A percentile compares a stretch with the other conserved stretches of the same genome.
These are phyloP conservation scores for Morus bassanus DNA, from an alignment of 2,797 vertebrate genomes.

Conservation along the genomic window DNA sequence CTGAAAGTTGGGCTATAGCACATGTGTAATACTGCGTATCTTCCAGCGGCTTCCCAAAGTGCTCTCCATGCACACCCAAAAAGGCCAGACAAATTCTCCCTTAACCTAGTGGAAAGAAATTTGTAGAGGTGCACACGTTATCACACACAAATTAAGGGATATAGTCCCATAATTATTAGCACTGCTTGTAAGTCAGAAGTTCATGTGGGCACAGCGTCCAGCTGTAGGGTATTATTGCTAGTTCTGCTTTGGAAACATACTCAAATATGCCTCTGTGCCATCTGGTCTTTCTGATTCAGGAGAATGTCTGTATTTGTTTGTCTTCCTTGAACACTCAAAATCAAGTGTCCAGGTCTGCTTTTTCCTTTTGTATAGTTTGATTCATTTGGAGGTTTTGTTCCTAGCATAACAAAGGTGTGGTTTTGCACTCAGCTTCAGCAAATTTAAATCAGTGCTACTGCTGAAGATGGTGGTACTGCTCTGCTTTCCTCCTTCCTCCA, in stretches of 20 bases:
- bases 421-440: conserved; percentile 22
- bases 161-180: not conserved
- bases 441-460: not conserved
- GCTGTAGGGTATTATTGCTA: not conserved
- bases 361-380: not conserved
- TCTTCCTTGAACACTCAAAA: not conserved
- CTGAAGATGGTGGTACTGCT: not conserved
- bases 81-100: not conserved
- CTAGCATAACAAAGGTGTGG: not conserved
- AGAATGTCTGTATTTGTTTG: not conserved
- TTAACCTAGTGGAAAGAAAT: not conserved
- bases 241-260: not conserved
- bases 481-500: not conserved
- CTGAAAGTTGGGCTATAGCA: not conserved
- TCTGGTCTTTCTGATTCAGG: not conserved
- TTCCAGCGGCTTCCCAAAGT: not conserved
- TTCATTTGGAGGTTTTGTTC: not conserved
- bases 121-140: not conserved
- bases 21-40: not conserved
- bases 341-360: not conserved
- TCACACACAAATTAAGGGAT: not conserved
- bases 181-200: not conserved
- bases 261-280: not conserved
- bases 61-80: not conserved
- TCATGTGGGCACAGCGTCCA: not conserved